These are phyloP conservation scores for Temnothorax unifasciatus DNA, from an alignment of 2,888 invertebrate species.

Conservation along the genomic window DNA sequence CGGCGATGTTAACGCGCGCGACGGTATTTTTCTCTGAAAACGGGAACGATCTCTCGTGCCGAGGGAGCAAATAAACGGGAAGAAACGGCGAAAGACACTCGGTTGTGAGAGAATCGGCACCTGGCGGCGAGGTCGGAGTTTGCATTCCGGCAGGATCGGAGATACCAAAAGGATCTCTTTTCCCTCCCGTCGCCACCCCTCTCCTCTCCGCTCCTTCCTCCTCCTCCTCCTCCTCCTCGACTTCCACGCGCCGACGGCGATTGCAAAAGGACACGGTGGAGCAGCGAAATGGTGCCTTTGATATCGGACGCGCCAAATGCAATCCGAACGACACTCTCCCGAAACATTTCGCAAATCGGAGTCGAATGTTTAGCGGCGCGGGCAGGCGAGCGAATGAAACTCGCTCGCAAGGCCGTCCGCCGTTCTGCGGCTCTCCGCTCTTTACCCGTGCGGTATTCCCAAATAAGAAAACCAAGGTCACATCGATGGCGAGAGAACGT, in stretches of 20 bases:
- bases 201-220: not conserved
- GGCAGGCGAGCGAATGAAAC: slow-evolving; percentile 1
- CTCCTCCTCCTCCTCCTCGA: not conserved
- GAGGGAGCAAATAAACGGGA: slow-evolving; percentile 14
- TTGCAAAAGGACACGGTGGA: slow-evolving; percentile 44
- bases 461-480: slow-evolving; percentile 39
- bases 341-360: slow-evolving; percentile 56
- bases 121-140: slow-evolving; percentile 37
- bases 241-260: slow-evolving; percentile 46
- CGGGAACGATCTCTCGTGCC: not conserved
- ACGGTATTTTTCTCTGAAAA: slow-evolving; percentile 33
- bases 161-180: slow-evolving; percentile 47
- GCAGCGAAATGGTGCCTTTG: slow-evolving; percentile 50
- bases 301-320: slow-evolving; percentile 44
- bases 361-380: slow-evolving; percentile 34
- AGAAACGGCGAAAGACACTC: slow-evolving; percentile 38
- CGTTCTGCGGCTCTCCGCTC: not conserved
- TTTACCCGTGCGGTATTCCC: slow-evolving; percentile 13
- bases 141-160: slow-evolving; percentile 44
- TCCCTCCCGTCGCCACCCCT: not conserved
- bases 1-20: slow-evolving; percentile 40
- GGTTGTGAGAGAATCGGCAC: slow-evolving; percentile 48
- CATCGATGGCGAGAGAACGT: not conserved
- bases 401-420: slow-evolving; percentile 11
- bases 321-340: slow-evolving; percentile 44